Evolutionary conservation across 2,797 vertebrate species (phyloP).

Genomic region (Etheostoma perlongum): DNA sequence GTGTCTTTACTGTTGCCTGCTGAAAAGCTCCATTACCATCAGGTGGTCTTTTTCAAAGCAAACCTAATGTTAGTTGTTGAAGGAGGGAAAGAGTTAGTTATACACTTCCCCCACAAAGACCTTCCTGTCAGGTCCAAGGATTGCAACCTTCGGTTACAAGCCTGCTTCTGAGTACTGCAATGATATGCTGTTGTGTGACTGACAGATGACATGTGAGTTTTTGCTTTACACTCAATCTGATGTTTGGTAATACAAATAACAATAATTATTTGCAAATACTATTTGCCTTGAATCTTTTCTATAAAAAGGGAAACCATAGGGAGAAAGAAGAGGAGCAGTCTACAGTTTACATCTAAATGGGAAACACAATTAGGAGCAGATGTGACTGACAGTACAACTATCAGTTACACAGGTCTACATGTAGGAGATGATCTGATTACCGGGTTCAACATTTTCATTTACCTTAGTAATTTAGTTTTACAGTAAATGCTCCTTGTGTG

Average conservation of each 20-base stretch:
- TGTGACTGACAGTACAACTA: slow-evolving; percentile 58
- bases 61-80: slow-evolving; percentile 59
- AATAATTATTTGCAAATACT: slow-evolving; percentile 75
- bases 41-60: slow-evolving; percentile 63
- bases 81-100: slow-evolving; percentile 54
- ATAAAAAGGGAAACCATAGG: slow-evolving; percentile 46
- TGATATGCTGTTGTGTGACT: slow-evolving; percentile 24
- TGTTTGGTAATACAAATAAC: slow-evolving; percentile 39
- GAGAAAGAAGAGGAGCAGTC: slow-evolving; percentile 34
- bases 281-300: slow-evolving; percentile 44
- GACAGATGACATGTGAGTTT: slow-evolving; percentile 31
- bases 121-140: slow-evolving; percentile 47
- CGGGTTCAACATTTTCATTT: slow-evolving; percentile 71
- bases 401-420: slow-evolving; percentile 60
- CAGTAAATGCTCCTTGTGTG: slow-evolving; percentile 77
- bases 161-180: slow-evolving; percentile 17
- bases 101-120: slow-evolving; percentile 54
- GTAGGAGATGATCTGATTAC: slow-evolving; percentile 60
- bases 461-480: slow-evolving; percentile 79
- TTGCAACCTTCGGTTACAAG: slow-evolving; percentile 35
- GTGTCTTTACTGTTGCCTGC: slow-evolving; percentile 49
- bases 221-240: slow-evolving; percentile 27
- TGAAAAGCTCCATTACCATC: slow-evolving; percentile 65
- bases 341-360: slow-evolving; percentile 52
- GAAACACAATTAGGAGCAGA: slow-evolving; percentile 66